A percentile compares a stretch with the other conserved stretches of the same genome.
These are phyloP conservation scores for Drosophila helvetica DNA, from an alignment of 2,888 invertebrate species.

Conservation along the genomic window DNA sequence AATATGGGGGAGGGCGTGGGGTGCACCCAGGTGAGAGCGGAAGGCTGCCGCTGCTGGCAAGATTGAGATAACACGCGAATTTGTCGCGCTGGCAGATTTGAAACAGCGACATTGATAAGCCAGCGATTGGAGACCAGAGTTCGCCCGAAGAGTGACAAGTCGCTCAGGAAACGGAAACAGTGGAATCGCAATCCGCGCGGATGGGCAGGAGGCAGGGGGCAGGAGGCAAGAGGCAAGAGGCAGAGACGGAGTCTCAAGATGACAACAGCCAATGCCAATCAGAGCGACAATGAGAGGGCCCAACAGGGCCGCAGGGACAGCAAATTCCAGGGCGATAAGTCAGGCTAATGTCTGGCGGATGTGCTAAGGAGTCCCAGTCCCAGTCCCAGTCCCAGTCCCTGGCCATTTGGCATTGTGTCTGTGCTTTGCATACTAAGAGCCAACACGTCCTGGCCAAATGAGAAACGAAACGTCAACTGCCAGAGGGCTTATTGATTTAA, in stretches of 20 bases:
- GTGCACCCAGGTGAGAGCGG: slow-evolving; percentile 37
- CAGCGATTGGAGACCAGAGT: slow-evolving; percentile 35
- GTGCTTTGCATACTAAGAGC: slow-evolving; percentile 56
- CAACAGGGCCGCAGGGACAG: slow-evolving; percentile 45
- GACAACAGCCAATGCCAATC: slow-evolving; percentile 35
- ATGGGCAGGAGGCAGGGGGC: slow-evolving; percentile 17
- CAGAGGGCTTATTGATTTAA: slow-evolving; percentile 54
- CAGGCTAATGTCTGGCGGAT: slow-evolving; percentile 17
- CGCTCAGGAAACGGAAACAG: slow-evolving; percentile 15
- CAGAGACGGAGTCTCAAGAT: neutral
- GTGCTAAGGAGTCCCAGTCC: neutral
- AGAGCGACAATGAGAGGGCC: slow-evolving; percentile 31
- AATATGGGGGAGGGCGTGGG: slow-evolving; percentile 7
- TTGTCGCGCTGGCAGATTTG: slow-evolving; percentile 69
- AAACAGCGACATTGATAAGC: slow-evolving; percentile 58
- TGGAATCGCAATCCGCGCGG: slow-evolving; percentile 10
- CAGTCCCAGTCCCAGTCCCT: neutral
- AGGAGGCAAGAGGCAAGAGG: too few relatives aligned
- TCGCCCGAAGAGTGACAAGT: slow-evolving; percentile 37
- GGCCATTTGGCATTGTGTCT: slow-evolving; percentile 1
- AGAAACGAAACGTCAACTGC: slow-evolving; percentile 47
- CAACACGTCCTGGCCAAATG: slow-evolving; percentile 45
- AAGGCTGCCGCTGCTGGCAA: slow-evolving; percentile 28
- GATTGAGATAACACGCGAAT: slow-evolving; percentile 74
- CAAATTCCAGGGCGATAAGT: slow-evolving; percentile 36